phyloP scores from a whole-genome alignment of 2,888 invertebrate genomes.

The Cheilosia scutellata region DNA sequence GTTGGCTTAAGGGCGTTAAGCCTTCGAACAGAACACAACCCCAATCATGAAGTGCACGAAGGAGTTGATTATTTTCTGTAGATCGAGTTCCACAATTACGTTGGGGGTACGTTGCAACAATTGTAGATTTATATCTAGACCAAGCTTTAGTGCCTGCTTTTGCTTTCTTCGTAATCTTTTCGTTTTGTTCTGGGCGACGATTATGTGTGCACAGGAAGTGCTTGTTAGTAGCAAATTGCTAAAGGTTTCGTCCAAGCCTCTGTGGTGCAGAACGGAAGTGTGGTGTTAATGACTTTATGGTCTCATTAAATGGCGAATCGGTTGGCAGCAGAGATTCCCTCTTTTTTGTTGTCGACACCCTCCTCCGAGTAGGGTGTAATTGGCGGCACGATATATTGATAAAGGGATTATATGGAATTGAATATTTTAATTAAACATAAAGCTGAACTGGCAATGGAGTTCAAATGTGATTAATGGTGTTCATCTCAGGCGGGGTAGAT shows the following conservation, averaged over 20 bases:
- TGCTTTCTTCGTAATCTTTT: conserved; percentile 9
- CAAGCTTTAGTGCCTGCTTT: conserved; percentile 15
- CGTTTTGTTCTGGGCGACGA: conserved; percentile 21
- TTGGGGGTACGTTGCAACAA: conserved; percentile 23
- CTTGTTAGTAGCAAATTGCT: conserved; percentile 69
- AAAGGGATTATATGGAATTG: conserved; percentile 32
- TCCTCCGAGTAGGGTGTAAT: conserved; percentile 6
- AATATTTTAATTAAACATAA: conserved; percentile 46
- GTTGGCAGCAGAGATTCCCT: conserved; percentile 5
- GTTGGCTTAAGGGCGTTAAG: conserved; percentile 3
- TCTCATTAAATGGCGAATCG: conserved; percentile 32
- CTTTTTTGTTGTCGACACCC: background rate
- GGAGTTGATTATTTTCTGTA: conserved; percentile 41
- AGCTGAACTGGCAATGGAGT: conserved; percentile 35
- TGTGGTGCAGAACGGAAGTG: conserved; percentile 52
- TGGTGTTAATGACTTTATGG: conserved; percentile 65
- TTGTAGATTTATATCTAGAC: conserved; percentile 55
- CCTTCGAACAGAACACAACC: conserved; percentile 13
- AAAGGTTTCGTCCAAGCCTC: conserved; percentile 45
- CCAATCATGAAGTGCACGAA: conserved; percentile 19
- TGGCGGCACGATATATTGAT: conserved; percentile 27
- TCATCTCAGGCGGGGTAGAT: conserved; percentile 3
- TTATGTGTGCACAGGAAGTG: conserved; percentile 55
- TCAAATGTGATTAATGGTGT: conserved; percentile 54
- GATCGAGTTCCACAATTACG: conserved; percentile 35